Conservation (phyloP, 92 coral and sea anemone genomes). For the Galaxea fascicularis region DNA sequence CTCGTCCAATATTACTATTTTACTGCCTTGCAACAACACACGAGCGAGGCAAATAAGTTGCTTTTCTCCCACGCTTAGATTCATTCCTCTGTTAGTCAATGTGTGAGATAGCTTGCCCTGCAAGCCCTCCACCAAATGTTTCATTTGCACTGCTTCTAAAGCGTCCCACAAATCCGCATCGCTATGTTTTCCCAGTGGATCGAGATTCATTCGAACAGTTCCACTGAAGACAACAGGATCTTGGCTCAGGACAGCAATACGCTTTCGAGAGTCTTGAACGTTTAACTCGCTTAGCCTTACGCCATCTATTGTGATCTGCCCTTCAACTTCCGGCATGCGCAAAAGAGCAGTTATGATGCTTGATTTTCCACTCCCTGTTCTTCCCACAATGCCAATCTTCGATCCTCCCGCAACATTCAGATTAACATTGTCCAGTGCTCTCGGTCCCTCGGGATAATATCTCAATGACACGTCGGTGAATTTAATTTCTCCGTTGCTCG, state of each 20-base stretch:
- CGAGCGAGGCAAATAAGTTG: conserved; percentile 52
- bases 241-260: conserved; percentile 38
- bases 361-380: conserved; percentile 50
- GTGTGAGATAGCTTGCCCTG: conserved; percentile 26
- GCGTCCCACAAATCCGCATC: conserved; percentile 42
- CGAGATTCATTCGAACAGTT: conserved; percentile 37
- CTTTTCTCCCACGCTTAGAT: conserved; percentile 46
- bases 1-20: conserved; percentile 41
- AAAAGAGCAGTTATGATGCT: conserved; percentile 38
- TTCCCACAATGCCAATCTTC: conserved; percentile 51
- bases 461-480: conserved; percentile 33
- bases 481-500: conserved; percentile 21
- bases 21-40: conserved; percentile 17
- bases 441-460: conserved; percentile 35
- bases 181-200: conserved; percentile 36
- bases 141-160: conserved; percentile 32
- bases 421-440: conserved; percentile 7
- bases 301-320: conserved; percentile 31
- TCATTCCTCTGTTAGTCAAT: conserved; percentile 25
- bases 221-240: conserved; percentile 52
- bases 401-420: conserved; percentile 26
- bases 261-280: conserved; percentile 28
- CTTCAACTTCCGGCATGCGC: conserved; percentile 45
- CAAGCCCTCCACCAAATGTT: conserved; percentile 18
- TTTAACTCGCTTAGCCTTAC: conserved; percentile 16